A percentile compares a stretch with the other conserved stretches of the same genome.
phyloP scores from a whole-genome alignment of 2,797 vertebrate genomes.

The Poecilia wingei region DNA sequence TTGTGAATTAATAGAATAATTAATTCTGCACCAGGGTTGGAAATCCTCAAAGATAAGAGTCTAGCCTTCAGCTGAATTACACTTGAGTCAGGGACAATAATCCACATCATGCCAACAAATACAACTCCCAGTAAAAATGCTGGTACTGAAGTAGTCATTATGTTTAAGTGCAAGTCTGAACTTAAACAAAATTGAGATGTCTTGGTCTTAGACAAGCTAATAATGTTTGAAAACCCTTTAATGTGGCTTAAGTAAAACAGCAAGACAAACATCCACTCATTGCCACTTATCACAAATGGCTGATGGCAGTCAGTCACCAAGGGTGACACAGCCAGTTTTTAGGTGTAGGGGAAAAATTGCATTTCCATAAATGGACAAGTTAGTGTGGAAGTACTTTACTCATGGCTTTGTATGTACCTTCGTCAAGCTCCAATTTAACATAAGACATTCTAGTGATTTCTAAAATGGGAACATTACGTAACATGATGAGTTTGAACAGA shows the following conservation, averaged over 20 bases:
- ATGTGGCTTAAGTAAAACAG: background rate
- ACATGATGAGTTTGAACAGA: slow-evolving; percentile 19
- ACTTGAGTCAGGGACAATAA: background rate
- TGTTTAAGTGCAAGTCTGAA: background rate
- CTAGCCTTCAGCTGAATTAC: background rate
- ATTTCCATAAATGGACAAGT: background rate
- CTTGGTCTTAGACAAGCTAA: background rate
- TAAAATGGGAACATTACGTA: slow-evolving; percentile 38
- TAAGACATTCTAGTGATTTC: background rate
- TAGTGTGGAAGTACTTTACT: background rate
- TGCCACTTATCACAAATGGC: background rate
- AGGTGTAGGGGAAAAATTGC: background rate
- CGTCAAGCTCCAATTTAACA: background rate
- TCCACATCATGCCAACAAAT: background rate
- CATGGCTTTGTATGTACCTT: background rate
- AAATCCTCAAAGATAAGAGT: background rate
- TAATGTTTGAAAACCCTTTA: background rate
- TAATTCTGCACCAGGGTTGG: background rate
- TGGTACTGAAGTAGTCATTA: background rate
- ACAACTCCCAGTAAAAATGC: background rate
- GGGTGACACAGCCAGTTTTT: background rate
- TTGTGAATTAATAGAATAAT: background rate
- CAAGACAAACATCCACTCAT: background rate
- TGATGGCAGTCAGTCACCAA: background rate
- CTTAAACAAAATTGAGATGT: background rate